Evolutionary conservation across 2,888 invertebrate species (phyloP), one percentile per base, ranked within the genome.

Genomic region (Flabesymbios commensalis): DNA sequence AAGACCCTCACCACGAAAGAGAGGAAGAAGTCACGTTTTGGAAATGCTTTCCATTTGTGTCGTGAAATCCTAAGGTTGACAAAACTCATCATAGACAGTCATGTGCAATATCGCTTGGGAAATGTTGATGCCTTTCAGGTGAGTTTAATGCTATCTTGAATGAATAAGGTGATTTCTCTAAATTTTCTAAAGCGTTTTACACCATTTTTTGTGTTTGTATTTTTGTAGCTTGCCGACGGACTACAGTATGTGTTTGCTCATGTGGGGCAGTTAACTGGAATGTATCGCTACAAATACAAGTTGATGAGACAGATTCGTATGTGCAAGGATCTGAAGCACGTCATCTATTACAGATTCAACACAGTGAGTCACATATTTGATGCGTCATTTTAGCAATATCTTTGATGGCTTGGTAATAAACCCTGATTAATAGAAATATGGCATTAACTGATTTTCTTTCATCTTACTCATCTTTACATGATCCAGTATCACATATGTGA

Each of bases 291-390:
- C 86, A 85, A 85, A 72, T 98, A 98, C 85, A 98, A 98, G 83
- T 86, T 98, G 58, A 98, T 98, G 97, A 87, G 95, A 77, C 98
- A 98, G 85, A 98, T 99, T 73, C 87, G 99, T 54, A 99, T 99
- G 99, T 99, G 99, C 87, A 99, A 99, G 84, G 99, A 99, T 85
- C 86, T 99, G 74, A 99, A 99, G 80, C 99, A 99, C 87, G 86
- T 99, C 70, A 94, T 99, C 75, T 99, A 99, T 85, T 99, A 99
- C 85, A 88, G 99, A 65, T 98, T 98, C 83, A 98, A 98, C 82
- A 98, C 98, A 53, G 93, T 93, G 82, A 88, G 89, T 87, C 7
- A 7, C 49, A 49, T 41, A 19, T 36, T 1, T 45, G 22, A 17
- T 17, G 45, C 45, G 22, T 7, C 22, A 19, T n/a, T n/a, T n/a